A percentile compares a stretch with the other conserved stretches of the same genome.
phyloP scores from a whole-genome alignment of 1,140 invertebrate species.

The Drosophila insularis region DNA sequence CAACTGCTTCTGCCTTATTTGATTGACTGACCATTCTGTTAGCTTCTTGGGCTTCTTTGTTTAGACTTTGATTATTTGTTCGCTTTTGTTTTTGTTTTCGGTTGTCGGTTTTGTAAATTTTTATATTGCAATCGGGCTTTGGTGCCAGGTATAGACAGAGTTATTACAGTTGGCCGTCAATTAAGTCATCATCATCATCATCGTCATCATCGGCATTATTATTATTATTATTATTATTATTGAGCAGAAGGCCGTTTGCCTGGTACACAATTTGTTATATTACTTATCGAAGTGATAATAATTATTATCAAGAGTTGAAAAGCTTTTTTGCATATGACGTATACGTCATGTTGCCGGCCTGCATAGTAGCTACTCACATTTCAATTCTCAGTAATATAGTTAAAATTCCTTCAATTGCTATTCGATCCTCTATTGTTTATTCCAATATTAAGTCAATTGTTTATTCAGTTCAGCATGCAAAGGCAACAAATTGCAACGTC shows the following conservation, averaged over 20 bases:
- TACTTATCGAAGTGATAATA: slow-evolving; percentile 1
- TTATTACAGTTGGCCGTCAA: slow-evolving; percentile 73
- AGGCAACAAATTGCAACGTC: neutral
- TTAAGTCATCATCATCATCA: slow-evolving; percentile 47
- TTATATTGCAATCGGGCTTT: slow-evolving; percentile 40
- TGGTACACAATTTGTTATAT: slow-evolving; percentile 37
- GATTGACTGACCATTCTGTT: slow-evolving; percentile 57
- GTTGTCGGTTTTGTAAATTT: slow-evolving; percentile 25
- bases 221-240: slow-evolving; percentile 35
- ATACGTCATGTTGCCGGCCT: slow-evolving; percentile 54
- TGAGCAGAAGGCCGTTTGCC: slow-evolving; percentile 29
- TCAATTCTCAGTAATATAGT: slow-evolving; percentile 56
- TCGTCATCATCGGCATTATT: slow-evolving; percentile 8
- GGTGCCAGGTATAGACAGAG: slow-evolving; percentile 64
- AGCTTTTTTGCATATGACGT: slow-evolving; percentile 35
- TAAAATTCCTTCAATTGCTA: slow-evolving; percentile 63
- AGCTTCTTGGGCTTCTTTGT: slow-evolving; percentile 29
- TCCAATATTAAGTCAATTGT: slow-evolving; percentile 23
- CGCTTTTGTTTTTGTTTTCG: slow-evolving; percentile 8
- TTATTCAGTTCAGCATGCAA: slow-evolving; percentile 24
- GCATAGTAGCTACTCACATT: slow-evolving; percentile 20
- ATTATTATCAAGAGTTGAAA: slow-evolving; percentile 1
- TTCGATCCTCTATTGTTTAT: slow-evolving; percentile 40
- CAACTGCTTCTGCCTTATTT: slow-evolving; percentile 50
- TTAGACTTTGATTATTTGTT: slow-evolving; percentile 49